Base-by-base conservation (phyloP, 2,797 vertebrate genomes). In the Bradypodion pumilum region DNA sequence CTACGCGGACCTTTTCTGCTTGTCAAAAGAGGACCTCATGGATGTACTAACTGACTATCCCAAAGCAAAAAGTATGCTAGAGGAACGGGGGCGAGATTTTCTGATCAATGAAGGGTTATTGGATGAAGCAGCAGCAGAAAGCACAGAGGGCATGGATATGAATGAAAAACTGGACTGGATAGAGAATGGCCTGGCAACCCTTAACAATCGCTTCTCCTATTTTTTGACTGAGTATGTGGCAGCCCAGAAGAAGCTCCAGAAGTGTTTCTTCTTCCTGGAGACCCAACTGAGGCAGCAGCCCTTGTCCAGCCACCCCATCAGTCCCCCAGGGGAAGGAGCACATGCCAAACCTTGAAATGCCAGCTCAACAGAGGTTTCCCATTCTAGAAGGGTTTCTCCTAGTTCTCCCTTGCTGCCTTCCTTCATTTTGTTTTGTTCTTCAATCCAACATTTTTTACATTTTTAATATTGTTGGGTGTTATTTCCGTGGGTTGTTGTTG, bases 1-100 rank as follows among this genome's bases (percentile, higher is more conserved):
- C 66, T 99, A 99, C 93, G 98, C 99, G 0, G 99, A 99, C 89
- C 97, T 99, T 89, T 99, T 99, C 95, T 99, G 98, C 91, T 95
- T 99, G 83, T 99, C 98, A 1, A 99, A 99, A 93, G 98, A 98
- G 4, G 97, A 99, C 87, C 95, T 99, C 49, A 99, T 99, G 98
- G 98, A 99, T 92, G 98, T 98, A 0, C 97, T 99, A 87, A 97
- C 96, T 0, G 99, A 99, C 92, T 99, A 99, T 83, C 99, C 99
- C 0, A 95, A 98, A 65, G 98, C 99, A 85, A 99, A 98, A 95
- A 98, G 95, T 25, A 95, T 98, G 73, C 95, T 99, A 29, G 98
- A 99, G 92, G 98, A 98, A 87, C 95, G 98, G 68, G 98, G 98
- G 62, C 93, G 96, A 66, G 98, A 99, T 94, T 99, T 99, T 88